Evolutionary conservation across 92 coral and sea anemone genomes (phyloP).

Genomic region (Nematostella vectensis): DNA sequence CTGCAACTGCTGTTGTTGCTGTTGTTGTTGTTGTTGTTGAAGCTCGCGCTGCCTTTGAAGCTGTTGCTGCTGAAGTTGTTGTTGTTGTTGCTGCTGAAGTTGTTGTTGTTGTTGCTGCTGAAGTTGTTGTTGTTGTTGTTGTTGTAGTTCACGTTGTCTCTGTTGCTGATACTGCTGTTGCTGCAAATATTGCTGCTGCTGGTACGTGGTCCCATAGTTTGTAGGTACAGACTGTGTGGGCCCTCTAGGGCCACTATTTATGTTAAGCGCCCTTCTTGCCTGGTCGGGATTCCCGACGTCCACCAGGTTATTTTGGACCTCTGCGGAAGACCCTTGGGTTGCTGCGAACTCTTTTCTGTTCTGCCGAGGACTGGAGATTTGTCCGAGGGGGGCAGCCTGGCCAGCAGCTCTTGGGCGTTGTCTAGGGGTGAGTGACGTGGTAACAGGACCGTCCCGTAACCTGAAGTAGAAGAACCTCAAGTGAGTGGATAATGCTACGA

Average conservation of each 20-base stretch:
- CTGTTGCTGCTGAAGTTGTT: constrained; percentile 13
- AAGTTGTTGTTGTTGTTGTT: constrained; percentile 35
- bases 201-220: constrained; percentile 14
- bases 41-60: constrained; percentile 29
- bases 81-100: constrained; percentile 20
- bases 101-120: constrained; percentile 50
- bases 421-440: constrained; percentile 81
- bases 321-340: constrained; percentile 39
- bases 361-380: constrained; percentile 81
- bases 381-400: constrained; percentile 45
- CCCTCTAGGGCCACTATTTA: neutral
- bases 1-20: constrained; percentile 24
- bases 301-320: constrained; percentile 24
- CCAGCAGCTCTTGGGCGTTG: constrained; percentile 89
- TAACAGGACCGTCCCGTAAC: constrained; percentile 75
- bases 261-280: constrained; percentile 28
- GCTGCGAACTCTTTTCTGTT: constrained; percentile 61
- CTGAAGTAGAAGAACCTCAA: constrained; percentile 32
- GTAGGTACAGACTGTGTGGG: constrained; percentile 1
- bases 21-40: constrained; percentile 33
- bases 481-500: too few relatives aligned
- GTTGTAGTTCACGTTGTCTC: constrained; percentile 28
- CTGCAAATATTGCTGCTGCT: constrained; percentile 50
- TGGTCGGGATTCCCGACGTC: constrained; percentile 80
- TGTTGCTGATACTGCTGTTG: constrained; percentile 47